Evolutionary conservation across 2,113 vertebrate species (phyloP).

Genomic region (Scopus umbretta): DNA sequence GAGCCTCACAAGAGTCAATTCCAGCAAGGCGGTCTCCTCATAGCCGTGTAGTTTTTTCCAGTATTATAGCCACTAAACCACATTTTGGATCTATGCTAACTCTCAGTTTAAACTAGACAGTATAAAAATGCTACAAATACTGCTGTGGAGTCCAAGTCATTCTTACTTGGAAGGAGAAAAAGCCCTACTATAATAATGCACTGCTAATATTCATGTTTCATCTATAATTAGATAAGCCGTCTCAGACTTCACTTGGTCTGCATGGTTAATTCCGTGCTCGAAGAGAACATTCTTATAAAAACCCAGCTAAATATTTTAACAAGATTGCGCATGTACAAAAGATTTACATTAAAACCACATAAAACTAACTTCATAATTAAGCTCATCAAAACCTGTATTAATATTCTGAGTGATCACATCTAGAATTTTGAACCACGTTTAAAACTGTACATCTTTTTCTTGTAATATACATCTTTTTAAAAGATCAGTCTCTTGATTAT

Average conservation of each 20-base stretch:
- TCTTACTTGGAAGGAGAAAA: not conserved
- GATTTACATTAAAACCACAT: constrained; percentile 79
- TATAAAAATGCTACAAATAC: constrained; percentile 7
- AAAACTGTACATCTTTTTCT: constrained; percentile 73
- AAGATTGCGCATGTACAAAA: constrained; percentile 76
- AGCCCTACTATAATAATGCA: not conserved
- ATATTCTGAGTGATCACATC: constrained; percentile 20
- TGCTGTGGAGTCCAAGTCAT: not conserved
- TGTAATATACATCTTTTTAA: constrained; percentile 54
- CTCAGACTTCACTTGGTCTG: constrained; percentile 7
- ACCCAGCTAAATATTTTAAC: constrained; percentile 59
- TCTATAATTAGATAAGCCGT: not conserved
- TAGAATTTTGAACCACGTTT: constrained; percentile 51
- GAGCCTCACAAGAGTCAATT: not conserved
- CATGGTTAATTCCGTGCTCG: constrained; percentile 56
- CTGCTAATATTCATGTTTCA: not conserved
- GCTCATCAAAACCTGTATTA: constrained; percentile 9
- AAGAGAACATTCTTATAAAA: constrained; percentile 58
- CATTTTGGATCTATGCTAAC: not conserved
- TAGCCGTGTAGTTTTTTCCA: not conserved
- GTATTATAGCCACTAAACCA: not conserved
- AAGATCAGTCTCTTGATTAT: constrained; percentile 63
- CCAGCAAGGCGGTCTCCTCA: not conserved
- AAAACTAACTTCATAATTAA: constrained; percentile 68
- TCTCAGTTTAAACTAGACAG: not conserved